phyloP scores from a whole-genome alignment of 2,113 vertebrate genomes.

The Anarrhichthys ocellatus region DNA sequence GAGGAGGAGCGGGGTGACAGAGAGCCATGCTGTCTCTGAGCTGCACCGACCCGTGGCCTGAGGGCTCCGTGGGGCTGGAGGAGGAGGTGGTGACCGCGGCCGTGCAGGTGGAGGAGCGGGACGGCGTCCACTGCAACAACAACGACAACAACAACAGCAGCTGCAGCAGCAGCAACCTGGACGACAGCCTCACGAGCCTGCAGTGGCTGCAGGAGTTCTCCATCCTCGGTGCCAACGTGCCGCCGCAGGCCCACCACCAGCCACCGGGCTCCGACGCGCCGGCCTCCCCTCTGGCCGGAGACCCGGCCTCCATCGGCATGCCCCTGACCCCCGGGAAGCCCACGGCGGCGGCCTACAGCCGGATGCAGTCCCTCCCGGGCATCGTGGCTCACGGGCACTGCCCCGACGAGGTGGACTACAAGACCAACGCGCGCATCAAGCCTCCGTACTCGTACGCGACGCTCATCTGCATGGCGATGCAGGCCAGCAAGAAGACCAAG shows the following conservation, averaged over 20 bases:
- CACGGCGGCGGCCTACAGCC: slow-evolving; percentile 86
- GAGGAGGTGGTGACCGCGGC: slow-evolving; percentile 79
- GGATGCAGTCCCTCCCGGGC: slow-evolving; percentile 73
- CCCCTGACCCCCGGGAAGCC: slow-evolving; percentile 92
- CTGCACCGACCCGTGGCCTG: slow-evolving; percentile 81
- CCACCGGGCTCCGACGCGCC: slow-evolving; percentile 84
- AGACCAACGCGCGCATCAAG: slow-evolving; percentile 89
- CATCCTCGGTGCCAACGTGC: slow-evolving; percentile 83
- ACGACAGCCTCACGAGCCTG: slow-evolving; percentile 95
- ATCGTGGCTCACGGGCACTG: slow-evolving; percentile 84
- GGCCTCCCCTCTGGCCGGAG: slow-evolving; percentile 89
- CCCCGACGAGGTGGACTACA: slow-evolving; percentile 90
- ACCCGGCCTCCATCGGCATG: slow-evolving; percentile 89
- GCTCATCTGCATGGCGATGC: slow-evolving; percentile 98
- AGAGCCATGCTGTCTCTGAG: slow-evolving; percentile 80
- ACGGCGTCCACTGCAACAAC: slow-evolving; percentile 50
- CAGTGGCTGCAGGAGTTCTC: slow-evolving; percentile 97
- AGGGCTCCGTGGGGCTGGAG: slow-evolving; percentile 79
- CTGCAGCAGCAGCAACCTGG: slow-evolving; percentile 81
- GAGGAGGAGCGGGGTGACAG: slow-evolving; percentile 35
- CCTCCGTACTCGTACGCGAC: slow-evolving; percentile 95
- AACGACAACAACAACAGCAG: slow-evolving; percentile 66
- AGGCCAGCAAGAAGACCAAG: slow-evolving; percentile 91
- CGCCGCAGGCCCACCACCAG: slow-evolving; percentile 74
- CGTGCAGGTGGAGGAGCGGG: slow-evolving; percentile 81